These are phyloP conservation scores for Pyrrhia umbra DNA, from an alignment of 2,888 invertebrate genomes.

Conservation along the genomic window DNA sequence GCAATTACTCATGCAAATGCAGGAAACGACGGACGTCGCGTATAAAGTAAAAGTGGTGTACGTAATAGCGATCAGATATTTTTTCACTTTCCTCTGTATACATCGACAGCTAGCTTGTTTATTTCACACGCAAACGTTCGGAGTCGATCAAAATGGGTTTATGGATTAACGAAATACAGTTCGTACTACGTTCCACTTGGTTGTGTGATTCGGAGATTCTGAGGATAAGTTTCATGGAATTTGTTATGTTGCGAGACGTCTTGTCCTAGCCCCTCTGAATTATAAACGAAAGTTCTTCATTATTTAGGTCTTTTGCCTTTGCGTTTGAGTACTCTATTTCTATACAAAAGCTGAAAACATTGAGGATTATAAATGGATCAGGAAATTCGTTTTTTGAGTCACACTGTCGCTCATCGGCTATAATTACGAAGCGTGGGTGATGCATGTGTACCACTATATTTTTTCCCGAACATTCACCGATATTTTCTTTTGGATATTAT, in stretches of 20 bases:
- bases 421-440: neutral
- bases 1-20: slow-evolving; percentile 47
- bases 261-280: neutral
- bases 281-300: neutral
- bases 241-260: neutral
- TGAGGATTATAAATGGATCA: neutral
- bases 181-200: slow-evolving; percentile 5
- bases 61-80: slow-evolving; percentile 51
- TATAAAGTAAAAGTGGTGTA: slow-evolving; percentile 54
- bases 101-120: slow-evolving; percentile 48
- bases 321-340: neutral
- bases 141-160: slow-evolving; percentile 21
- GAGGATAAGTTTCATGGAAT: neutral
- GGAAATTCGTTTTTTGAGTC: neutral
- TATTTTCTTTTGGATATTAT: neutral
- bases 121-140: slow-evolving; percentile 35
- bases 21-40: slow-evolving; percentile 42
- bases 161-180: slow-evolving; percentile 15
- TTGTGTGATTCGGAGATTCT: neutral
- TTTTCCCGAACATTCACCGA: neutral
- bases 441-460: neutral
- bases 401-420: neutral
- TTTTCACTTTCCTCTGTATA: slow-evolving; percentile 63
- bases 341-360: too few relatives aligned
- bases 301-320: neutral